Percentiles rank a stretch among this genome's conserved stretches.
phyloP scores from a whole-genome alignment of 2,113 vertebrate species.

The Hucho hucho region DNA sequence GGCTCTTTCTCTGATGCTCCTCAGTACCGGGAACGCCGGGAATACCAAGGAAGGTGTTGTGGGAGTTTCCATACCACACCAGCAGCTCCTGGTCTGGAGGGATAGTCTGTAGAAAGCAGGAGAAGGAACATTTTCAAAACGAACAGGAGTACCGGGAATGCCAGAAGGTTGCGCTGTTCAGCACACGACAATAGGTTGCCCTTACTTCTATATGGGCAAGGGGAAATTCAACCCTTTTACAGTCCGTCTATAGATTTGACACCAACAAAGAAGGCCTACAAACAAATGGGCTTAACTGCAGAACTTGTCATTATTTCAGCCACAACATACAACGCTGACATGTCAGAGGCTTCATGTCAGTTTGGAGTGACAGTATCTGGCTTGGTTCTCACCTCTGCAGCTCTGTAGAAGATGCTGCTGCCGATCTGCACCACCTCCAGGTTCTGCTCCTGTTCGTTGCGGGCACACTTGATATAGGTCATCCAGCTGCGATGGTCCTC shows the following conservation, averaged over 20 bases:
- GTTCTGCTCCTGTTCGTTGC: slow-evolving; percentile 97
- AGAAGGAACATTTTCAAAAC: background rate
- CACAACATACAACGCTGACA: too few species aligned
- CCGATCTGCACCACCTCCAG: slow-evolving; percentile 96
- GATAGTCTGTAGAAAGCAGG: slow-evolving; percentile 78
- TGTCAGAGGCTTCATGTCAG: background rate
- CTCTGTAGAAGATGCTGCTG: slow-evolving; percentile 97
- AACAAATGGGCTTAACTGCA: background rate
- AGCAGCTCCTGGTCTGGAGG: slow-evolving; percentile 96
- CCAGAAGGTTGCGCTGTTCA: slow-evolving; percentile 41
- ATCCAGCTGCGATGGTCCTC: slow-evolving; percentile 99
- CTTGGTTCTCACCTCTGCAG: slow-evolving; percentile 80
- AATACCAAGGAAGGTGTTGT: slow-evolving; percentile 95
- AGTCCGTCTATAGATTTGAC: background rate
- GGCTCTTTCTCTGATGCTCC: slow-evolving; percentile 89
- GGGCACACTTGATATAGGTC: slow-evolving; percentile 97
- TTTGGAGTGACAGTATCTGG: background rate
- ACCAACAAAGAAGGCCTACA: too few species aligned
- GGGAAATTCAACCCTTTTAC: background rate
- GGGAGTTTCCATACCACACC: slow-evolving; percentile 96
- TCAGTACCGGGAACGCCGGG: slow-evolving; percentile 89
- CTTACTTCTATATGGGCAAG: background rate
- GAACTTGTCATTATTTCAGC: too few species aligned
- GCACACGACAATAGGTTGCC: background rate
- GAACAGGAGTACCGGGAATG: background rate